These are phyloP conservation scores for Drosophila ananassae DNA, from an alignment of 1,140 invertebrate species.

Conservation along the genomic window DNA sequence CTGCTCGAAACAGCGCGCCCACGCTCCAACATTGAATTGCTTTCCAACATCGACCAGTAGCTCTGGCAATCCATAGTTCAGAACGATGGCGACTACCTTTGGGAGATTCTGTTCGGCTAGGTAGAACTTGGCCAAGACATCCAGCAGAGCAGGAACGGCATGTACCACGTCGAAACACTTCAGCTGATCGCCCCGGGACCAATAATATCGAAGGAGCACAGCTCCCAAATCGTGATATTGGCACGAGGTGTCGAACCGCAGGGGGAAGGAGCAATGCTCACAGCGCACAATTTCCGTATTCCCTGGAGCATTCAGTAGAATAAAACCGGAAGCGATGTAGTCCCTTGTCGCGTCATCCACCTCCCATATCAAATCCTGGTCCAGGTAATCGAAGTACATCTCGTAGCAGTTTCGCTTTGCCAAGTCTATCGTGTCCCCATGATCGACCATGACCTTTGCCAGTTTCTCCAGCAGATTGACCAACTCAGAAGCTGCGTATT, in stretches of 20 bases:
- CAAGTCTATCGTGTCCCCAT: slow-evolving; percentile 70
- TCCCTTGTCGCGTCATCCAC: slow-evolving; percentile 76
- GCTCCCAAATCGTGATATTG: slow-evolving; percentile 76
- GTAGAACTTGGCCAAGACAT: slow-evolving; percentile 79
- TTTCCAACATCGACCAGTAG: slow-evolving; percentile 69
- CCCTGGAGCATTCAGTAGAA: slow-evolving; percentile 54
- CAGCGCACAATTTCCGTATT: slow-evolving; percentile 67
- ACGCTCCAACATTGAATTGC: slow-evolving; percentile 59
- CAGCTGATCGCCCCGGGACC: slow-evolving; percentile 80
- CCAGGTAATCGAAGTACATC: slow-evolving; percentile 83
- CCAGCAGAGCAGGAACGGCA: slow-evolving; percentile 71
- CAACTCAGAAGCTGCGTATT: slow-evolving; percentile 74
- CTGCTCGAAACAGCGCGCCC: slow-evolving; percentile 78
- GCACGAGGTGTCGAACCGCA: slow-evolving; percentile 74
- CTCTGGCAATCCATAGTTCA: slow-evolving; percentile 75
- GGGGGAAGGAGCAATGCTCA: slow-evolving; percentile 71
- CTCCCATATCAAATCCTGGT: slow-evolving; percentile 82
- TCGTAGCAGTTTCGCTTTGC: slow-evolving; percentile 75
- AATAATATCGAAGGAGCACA: slow-evolving; percentile 74
- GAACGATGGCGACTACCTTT: slow-evolving; percentile 74
- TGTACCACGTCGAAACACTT: slow-evolving; percentile 80
- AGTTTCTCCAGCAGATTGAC: slow-evolving; percentile 68
- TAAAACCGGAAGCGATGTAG: slow-evolving; percentile 74
- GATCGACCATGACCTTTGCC: slow-evolving; percentile 70
- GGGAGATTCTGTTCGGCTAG: slow-evolving; percentile 75